Evolutionary conservation across 2,113 vertebrate genomes (phyloP).

Genomic region (Pholis gunnellus): DNA sequence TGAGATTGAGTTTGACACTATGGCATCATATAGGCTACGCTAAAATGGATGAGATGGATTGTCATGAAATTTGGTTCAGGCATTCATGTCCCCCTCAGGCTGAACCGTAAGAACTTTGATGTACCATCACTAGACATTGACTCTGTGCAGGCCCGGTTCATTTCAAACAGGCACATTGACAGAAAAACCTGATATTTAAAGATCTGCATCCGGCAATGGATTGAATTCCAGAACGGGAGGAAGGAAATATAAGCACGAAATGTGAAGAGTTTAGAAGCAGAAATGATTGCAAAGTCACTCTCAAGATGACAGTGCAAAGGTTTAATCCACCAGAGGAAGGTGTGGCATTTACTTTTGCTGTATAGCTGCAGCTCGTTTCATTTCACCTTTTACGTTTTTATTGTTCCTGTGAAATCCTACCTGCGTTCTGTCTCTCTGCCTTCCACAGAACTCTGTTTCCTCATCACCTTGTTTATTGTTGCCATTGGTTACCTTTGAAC

Average conservation of each 20-base stretch:
- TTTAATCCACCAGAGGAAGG: background rate
- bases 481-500: background rate
- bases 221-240: background rate
- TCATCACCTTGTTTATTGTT: background rate
- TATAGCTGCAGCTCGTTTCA: background rate
- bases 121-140: too few species aligned
- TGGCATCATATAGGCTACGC: too few species aligned
- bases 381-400: background rate
- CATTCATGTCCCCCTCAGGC: background rate
- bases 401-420: conserved; percentile 40
- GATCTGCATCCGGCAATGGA: background rate
- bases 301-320: background rate
- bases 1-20: too few species aligned
- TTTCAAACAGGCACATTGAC: background rate
- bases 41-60: background rate
- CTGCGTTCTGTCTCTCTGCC: background rate
- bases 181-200: background rate
- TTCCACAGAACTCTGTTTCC: conserved; percentile 38
- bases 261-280: background rate
- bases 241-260: background rate
- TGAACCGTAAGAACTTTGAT: background rate
- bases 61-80: background rate
- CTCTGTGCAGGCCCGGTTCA: too few species aligned
- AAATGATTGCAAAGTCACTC: background rate
- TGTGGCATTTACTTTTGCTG: background rate